Base-by-base conservation (phyloP, 2,888 invertebrate species). In the Caenorhabditis parvicauda region DNA sequence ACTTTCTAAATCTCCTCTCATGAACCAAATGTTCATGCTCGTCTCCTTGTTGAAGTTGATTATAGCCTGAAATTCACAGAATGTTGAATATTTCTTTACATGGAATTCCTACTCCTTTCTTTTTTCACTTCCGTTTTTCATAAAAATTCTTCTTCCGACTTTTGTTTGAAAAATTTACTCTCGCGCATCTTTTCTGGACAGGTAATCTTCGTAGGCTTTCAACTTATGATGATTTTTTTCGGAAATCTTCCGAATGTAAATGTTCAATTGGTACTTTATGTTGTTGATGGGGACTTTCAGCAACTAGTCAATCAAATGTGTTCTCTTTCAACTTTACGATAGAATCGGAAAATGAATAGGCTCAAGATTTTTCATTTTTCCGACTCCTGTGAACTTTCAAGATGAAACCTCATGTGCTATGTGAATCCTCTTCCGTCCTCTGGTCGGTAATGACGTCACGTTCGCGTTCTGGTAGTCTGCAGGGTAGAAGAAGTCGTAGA, bases 401-500 rank as follows among this genome's bases (percentile, higher is more conserved):
- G n/a, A n/a, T n/a, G n/a, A n/a, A 46, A 95, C 89, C 82, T 95
- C 94, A 83, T 78, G 77, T 42, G 63, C 50, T 2, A 77, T 48
- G 12, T 67, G 64, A 22, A 75, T 67, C 9, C 78, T 55, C 14
- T 70, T 64, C 22, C 65, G 59, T 29, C 71, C 68, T 38, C 64
- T 59, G 21, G 44, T 59, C n/a, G 71, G 64, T 57, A 69, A 41
- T 4, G 54, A 58, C 7, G 68, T 67, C 29, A 55, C 51, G 2
- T 59, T 22, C 5, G 41, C 52, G 19, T 58, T 66, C 54, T 55
- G 70, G 50, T 65, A 77, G 27, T 80, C 76, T 2, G 68, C 88
- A 6, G 93, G 96, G 81, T 90, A 95, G 84, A 98, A 98, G 83
- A 95, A 93, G 83, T 89, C 91, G 83, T 91, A 95, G 29, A 98